phyloP scores from a whole-genome alignment of 2,888 invertebrate species.

The Caradrina clavipalpis region DNA sequence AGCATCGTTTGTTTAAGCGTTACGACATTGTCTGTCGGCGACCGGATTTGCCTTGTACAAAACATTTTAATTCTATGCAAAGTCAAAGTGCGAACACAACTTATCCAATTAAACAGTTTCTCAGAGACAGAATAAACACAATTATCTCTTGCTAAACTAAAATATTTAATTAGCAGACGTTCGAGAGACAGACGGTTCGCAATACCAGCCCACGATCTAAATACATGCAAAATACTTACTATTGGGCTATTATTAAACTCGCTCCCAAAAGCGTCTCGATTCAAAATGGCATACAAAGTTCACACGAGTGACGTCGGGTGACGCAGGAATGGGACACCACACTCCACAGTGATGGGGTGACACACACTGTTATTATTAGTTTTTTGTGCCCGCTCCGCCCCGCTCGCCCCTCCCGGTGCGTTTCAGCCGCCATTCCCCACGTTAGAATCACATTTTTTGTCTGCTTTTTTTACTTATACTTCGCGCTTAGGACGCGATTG shows the following conservation, averaged over 20 bases:
- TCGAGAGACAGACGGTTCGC: slow-evolving; percentile 29
- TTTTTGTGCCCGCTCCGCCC: slow-evolving; percentile 86
- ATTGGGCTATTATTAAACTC: slow-evolving; percentile 63
- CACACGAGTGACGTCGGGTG: slow-evolving; percentile 81
- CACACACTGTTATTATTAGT: slow-evolving; percentile 89
- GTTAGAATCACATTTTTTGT: slow-evolving; percentile 82
- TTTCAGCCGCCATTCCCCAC: slow-evolving; percentile 85
- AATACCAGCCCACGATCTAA: slow-evolving; percentile 39
- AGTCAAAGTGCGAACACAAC: slow-evolving; percentile 42
- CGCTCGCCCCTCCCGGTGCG: slow-evolving; percentile 75
- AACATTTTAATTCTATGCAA: slow-evolving; percentile 44
- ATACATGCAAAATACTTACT: slow-evolving; percentile 49
- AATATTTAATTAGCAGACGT: slow-evolving; percentile 51
- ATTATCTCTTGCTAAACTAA: slow-evolving; percentile 46
- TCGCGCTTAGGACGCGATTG: slow-evolving; percentile 65
- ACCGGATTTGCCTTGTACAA: slow-evolving; percentile 29
- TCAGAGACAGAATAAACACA: slow-evolving; percentile 39
- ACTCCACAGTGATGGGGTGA: slow-evolving; percentile 87
- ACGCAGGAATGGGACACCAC: slow-evolving; percentile 80
- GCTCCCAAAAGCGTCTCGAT: slow-evolving; percentile 70
- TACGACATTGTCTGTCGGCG: background rate
- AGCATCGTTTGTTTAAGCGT: background rate
- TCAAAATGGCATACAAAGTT: slow-evolving; percentile 82
- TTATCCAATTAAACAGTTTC: slow-evolving; percentile 53
- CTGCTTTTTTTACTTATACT: slow-evolving; percentile 74